Evolutionary conservation across 1,140 invertebrate genomes (phyloP), one percentile per base, ranked within the genome.

Genomic region (fruit fly (Drosophila melanogaster)): DNA sequence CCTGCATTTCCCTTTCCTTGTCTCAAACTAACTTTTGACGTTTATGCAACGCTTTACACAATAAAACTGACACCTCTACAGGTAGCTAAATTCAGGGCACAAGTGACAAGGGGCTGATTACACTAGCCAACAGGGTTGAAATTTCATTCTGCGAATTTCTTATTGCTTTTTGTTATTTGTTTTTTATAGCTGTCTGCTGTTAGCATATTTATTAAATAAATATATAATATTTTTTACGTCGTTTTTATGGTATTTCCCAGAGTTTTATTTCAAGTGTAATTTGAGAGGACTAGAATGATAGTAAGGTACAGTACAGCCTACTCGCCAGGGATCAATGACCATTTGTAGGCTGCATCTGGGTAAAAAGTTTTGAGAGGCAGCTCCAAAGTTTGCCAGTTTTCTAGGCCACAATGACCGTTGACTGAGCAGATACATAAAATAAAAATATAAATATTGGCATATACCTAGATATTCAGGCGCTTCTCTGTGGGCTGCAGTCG

Each of bases 1-100:
- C 35, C 41, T 64, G 37, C 64, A 41, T 26, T 67, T 50, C 59
- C 49, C 58, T 17, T 66, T 38, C 26, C 22, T 7, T 41, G 15
- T 19, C 14, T 24, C 3, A 59, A 40, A 4, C 46, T 22, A 66
- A 66, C 59, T 64, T 64, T 67, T 51, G 59, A 67, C 64, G 59
- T 67, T 67, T 67, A 67, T 67, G 64, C 64, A 67, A 67, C 37
- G 59, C 46, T 65, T 67, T 67, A 67, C 64, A 65, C 64, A 67
- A 51, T 65, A 65, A 67, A 65, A 51, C 46, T 67, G 64, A 65
- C 64, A 67, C 64, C 64, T 67, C 64, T 14, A 67, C 64, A 67
- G 64, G 64, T 67, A 67, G 64, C 59, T 26, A 12, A 11, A 62
- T 35, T 43, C 19, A 62, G 60, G 60, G 26, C 54, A 62, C 15